Base-by-base conservation (phyloP, 2,888 invertebrate species). In the Drosophila robusta region DNA sequence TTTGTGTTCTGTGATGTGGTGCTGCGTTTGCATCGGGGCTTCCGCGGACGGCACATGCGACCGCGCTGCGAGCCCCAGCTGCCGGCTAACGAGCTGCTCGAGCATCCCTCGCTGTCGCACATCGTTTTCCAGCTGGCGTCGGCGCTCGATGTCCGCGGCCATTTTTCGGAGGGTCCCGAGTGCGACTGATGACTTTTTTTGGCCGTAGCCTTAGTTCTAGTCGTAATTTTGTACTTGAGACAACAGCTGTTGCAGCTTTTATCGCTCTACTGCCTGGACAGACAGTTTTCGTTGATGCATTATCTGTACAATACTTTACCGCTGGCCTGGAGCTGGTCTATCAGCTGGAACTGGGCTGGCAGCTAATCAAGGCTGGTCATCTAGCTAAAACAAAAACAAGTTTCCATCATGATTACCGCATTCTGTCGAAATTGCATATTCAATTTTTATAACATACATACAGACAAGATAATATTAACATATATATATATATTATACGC, bases 1-100 rank as follows among this genome's bases (percentile, higher is more conserved):
- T 98, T 96, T 93, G 95, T 98, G 76, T 98, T 99, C 94, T 98
- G 98, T 93, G 97, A 97, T 93, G 96, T 97, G 86, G 96, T 97
- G 51, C 93, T 98, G 78, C 95, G 97, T 80, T 94, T 97, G 90
- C 98, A 99, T 93, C 95, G 97, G 74, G 95, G 96, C 64, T 96
- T 95, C 92, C 94, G 97, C 89, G 95, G 96, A 69, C 95, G 96
- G n/a, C 95, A 96, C 89, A 97, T 96, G 93, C 95, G 97, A 89
- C 97, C 98, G 12, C 94, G 96, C 47, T 96, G 96, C 85, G 96
- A 97, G 87, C 98, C 98, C 34, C 94, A 95, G 22, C 93, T 98
- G 78, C 98, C 98, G 24, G 97, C 97, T 85, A 95, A 95, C 50
- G 98, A 98, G 75, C 93, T 98, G 12, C 93, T 97, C 65, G 97